Base-by-base conservation (phyloP, 2,797 vertebrate species). In the Coranthus polyacanthus region DNA sequence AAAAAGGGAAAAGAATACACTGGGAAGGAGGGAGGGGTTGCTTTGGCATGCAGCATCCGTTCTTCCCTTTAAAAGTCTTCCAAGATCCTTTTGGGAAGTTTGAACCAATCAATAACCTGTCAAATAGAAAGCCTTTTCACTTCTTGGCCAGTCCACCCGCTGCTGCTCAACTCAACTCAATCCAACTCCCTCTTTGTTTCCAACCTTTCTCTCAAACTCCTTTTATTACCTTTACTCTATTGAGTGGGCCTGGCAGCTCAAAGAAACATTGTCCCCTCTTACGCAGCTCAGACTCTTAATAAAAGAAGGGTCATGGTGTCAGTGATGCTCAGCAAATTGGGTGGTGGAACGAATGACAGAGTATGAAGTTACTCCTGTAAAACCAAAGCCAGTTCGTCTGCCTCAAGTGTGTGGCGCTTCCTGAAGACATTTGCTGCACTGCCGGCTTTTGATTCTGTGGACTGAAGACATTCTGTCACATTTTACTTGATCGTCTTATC, bases 81-180 rank as follows among this genome's bases (percentile, higher is more conserved):
- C 54, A 45, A 47, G 44, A 71, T 76, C 68, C 54, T 83, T 87
- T 84, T 68, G 56, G 63, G 79, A 84, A 75, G 78, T 84, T 79
- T 79, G 68, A 89, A 42, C 15, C 79, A 55, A 90, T 92, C 87
- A 87, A 91, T 91, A 88, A 82, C 41, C 81, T 81, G 88, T 85
- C 82, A 84, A 68, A 79, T 63, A 73, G 63, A 86, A 85, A 87
- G 57, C 34, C 76, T 72, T 83, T 88, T 86, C 68, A 69, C 74
- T 81, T 82, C 68, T 78, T 65, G 53, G 54, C 39, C 69, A 58
- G 59, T 83, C 71, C 66, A 56, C 77, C 67, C 24, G 45, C 83
- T 62, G 53, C 75, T 52, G 54, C 73, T 78, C 72, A 78, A 82
- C 78, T 76, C 75, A 73, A 56, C 82, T 90, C 82, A 80, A 65